Evolutionary conservation across 2,113 vertebrate genomes (phyloP).

Genomic region (Thoracochromis brauschi): DNA sequence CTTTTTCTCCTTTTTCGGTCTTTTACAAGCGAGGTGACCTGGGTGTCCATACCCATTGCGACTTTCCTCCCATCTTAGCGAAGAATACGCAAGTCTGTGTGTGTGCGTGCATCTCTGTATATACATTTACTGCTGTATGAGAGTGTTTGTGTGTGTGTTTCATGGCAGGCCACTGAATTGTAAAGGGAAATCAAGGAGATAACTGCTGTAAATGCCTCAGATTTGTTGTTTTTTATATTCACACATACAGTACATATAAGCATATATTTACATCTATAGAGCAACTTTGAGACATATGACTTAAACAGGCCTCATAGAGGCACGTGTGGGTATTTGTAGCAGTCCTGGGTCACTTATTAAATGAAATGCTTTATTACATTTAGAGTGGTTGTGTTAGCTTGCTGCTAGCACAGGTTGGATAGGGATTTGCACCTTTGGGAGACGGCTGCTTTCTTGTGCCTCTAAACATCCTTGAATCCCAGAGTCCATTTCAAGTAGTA

Average conservation of each 20-base stretch:
- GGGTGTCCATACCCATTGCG: conserved; percentile 69
- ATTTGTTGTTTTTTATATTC: conserved; percentile 73
- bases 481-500: not conserved
- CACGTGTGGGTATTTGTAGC: conserved; percentile 58
- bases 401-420: not conserved
- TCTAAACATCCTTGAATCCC: not conserved
- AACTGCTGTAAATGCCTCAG: conserved; percentile 96
- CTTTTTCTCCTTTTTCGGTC: conserved; percentile 65
- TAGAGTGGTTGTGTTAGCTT: not conserved
- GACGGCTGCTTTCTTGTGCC: not conserved
- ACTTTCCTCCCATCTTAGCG: conserved; percentile 61
- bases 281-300: conserved; percentile 64
- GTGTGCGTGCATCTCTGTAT: conserved; percentile 21
- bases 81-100: not conserved
- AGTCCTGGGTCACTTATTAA: conserved; percentile 22
- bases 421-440: not conserved
- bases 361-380: conserved; percentile 29
- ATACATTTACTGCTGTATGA: conserved; percentile 56
- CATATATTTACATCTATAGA: conserved; percentile 74
- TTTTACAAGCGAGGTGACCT: conserved; percentile 80
- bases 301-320: conserved; percentile 55
- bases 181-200: conserved; percentile 85
- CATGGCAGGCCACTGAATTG: conserved; percentile 87
- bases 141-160: conserved; percentile 34
- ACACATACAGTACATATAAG: conserved; percentile 70